A percentile compares a stretch with the other conserved stretches of the same genome.
Conservation (phyloP, 2,113 vertebrate genomes). For the Acanthochromis polyacanthus region DNA sequence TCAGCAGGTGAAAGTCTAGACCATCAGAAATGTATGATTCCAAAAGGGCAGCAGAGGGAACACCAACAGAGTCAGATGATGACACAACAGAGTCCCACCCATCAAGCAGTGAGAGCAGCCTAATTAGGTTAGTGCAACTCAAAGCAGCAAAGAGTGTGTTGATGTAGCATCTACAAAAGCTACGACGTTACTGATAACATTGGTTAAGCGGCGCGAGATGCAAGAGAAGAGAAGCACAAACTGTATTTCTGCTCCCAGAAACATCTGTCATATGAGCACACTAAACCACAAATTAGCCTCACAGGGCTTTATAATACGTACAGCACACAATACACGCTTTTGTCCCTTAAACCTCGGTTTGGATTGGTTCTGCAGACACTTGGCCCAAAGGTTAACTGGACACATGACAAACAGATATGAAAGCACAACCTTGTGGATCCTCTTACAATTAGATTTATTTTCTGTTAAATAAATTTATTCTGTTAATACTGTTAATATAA, state of each 20-base stretch:
- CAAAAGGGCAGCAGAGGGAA: not conserved
- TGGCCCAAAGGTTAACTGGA: not conserved
- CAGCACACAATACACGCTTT: not conserved
- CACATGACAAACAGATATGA: not conserved
- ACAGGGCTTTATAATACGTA: not conserved
- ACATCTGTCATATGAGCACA: not conserved
- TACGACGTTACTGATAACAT: no score
- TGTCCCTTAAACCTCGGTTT: not conserved
- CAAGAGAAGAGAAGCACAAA: not conserved
- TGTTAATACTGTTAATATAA: not conserved
- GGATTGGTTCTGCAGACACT: not conserved
- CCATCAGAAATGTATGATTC: not conserved
- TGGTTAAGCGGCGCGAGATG: no score
- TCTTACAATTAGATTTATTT: not conserved
- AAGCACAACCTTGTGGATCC: not conserved
- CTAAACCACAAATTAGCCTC: not conserved
- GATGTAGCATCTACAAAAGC: not conserved
- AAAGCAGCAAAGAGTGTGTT: not conserved
- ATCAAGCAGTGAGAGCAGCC: not conserved
- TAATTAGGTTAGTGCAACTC: not conserved
- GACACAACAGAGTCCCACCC: slow-evolving; percentile 6
- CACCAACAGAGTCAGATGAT: not conserved
- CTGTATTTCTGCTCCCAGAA: not conserved
- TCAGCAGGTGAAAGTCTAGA: not conserved
- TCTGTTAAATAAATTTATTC: not conserved